Evolutionary conservation across 2,113 vertebrate genomes (phyloP).

Genomic region (Crotalus tigris): DNA sequence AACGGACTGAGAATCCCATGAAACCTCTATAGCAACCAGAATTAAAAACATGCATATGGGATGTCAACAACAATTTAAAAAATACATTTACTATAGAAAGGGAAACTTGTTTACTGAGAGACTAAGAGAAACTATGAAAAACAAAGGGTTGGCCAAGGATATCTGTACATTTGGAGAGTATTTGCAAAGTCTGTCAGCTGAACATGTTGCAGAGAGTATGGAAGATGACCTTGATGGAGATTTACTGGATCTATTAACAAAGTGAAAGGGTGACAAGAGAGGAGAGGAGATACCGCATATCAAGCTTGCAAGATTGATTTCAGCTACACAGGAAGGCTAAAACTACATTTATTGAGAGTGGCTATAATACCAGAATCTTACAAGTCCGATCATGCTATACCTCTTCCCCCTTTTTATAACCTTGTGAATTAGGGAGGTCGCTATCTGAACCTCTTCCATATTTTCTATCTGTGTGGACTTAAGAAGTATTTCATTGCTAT

Average conservation of each 20-base stretch:
- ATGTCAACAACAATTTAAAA: background rate
- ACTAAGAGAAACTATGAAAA: background rate
- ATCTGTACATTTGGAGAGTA: background rate
- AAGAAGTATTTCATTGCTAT: background rate
- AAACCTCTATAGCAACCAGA: constrained; percentile 84
- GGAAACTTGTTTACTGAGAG: background rate
- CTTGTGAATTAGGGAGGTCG: background rate
- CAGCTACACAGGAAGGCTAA: background rate
- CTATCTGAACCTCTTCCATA: background rate
- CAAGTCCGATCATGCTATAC: background rate
- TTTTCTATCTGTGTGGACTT: background rate
- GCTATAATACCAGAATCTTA: background rate
- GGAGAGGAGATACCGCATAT: background rate
- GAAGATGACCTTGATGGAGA: background rate
- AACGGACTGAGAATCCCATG: constrained; percentile 88
- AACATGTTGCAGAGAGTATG: background rate
- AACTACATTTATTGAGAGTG: background rate
- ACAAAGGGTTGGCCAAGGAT: background rate
- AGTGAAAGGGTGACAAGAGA: background rate
- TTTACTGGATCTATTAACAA: background rate
- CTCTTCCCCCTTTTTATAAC: background rate
- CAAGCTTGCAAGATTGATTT: background rate
- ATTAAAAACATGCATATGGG: background rate
- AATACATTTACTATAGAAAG: background rate
- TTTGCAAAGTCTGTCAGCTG: background rate